Percentiles rank a stretch among this genome's conserved stretches.
Evolutionary conservation across 2,113 vertebrate species (phyloP).

Genomic region (Psittacara wagleri): DNA sequence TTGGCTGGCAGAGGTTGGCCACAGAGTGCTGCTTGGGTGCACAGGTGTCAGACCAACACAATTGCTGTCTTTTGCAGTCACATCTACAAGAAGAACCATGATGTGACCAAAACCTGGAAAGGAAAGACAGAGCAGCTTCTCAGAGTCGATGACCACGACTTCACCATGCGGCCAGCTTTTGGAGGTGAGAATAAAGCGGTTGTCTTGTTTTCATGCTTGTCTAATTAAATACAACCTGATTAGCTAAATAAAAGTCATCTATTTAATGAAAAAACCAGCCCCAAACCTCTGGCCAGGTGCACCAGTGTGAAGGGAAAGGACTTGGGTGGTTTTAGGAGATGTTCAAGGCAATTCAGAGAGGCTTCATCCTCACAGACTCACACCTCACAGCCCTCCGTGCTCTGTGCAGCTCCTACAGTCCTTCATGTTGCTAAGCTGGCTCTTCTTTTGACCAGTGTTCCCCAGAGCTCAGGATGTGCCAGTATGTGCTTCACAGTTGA

Average conservation of each 20-base stretch:
- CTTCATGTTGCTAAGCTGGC: background rate
- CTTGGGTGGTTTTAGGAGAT: background rate
- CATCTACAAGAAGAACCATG: slow-evolving; percentile 81
- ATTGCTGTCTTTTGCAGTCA: slow-evolving; percentile 73
- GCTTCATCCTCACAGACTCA: background rate
- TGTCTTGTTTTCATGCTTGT: background rate
- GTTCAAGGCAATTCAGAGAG: background rate
- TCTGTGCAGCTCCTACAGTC: background rate
- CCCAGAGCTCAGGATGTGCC: background rate
- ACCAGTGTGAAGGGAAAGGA: background rate
- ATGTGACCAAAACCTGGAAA: slow-evolving; percentile 83
- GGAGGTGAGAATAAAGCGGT: slow-evolving; percentile 78
- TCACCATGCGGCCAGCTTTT: slow-evolving; percentile 93
- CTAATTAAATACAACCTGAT: background rate
- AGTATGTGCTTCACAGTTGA: background rate
- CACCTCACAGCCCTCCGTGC: background rate
- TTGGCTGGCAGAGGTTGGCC: rapidly evolving
- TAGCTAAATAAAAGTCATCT: background rate
- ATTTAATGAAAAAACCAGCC: background rate
- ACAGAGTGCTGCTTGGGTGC: background rate
- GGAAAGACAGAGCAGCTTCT: slow-evolving; percentile 86
- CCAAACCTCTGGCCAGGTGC: background rate
- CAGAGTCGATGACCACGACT: slow-evolving; percentile 89
- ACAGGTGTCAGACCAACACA: rapidly evolving
- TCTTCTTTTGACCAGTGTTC: background rate